phyloP scores from a whole-genome alignment of 2,888 invertebrate genomes.

The Euzophera pinguis region DNA sequence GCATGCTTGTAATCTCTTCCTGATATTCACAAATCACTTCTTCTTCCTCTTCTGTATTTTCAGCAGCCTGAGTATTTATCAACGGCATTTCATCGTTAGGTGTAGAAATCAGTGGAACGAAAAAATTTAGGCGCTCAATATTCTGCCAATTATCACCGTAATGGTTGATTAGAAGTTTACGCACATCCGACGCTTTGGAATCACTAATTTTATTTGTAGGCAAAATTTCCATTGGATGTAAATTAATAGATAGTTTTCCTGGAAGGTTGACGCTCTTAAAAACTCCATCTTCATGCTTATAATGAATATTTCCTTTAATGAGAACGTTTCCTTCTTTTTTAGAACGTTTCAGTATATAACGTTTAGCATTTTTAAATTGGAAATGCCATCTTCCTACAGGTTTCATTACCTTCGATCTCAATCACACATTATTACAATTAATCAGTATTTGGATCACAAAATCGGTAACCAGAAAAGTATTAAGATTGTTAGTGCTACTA shows the following conservation, averaged over 20 bases:
- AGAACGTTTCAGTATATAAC: constrained; percentile 16
- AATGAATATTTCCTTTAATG: not conserved
- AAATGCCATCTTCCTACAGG: constrained; percentile 23
- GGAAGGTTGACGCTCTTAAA: not conserved
- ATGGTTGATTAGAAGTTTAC: not conserved
- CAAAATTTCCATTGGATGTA: not conserved
- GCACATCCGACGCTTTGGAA: not conserved
- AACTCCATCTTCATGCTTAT: not conserved
- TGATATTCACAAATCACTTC: not conserved
- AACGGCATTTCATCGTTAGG: too few species aligned
- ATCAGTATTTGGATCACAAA: too few species aligned
- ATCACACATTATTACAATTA: too few species aligned
- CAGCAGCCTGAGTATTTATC: too few species aligned
- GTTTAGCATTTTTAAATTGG: constrained; percentile 23
- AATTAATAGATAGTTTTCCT: not conserved
- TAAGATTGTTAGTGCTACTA: too few species aligned
- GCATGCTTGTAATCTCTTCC: too few species aligned
- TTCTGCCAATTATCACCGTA: not conserved
- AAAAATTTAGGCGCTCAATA: not conserved
- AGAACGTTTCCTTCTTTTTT: not conserved
- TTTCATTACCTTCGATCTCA: constrained; percentile 23
- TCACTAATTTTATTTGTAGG: not conserved
- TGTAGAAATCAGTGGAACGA: too few species aligned
- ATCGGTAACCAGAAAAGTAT: too few species aligned
- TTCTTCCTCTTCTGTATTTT: too few species aligned